Percentiles rank a stretch among this genome's conserved stretches.
Evolutionary conservation across 1,140 invertebrate species (phyloP).

Genomic region (Dinoponera quadriceps): DNA sequence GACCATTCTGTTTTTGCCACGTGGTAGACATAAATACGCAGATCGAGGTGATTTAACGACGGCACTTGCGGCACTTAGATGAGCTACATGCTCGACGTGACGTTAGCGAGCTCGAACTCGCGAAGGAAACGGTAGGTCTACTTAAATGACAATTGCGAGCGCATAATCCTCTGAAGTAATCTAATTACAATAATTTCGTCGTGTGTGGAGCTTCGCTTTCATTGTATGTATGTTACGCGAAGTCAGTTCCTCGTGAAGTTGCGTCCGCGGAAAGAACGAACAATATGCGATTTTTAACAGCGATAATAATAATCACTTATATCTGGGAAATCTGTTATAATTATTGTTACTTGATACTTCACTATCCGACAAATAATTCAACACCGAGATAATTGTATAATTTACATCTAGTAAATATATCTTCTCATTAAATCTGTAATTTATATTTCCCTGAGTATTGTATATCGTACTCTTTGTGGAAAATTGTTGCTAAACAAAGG

Average conservation of each 20-base stretch:
- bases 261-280: slow-evolving; percentile 8
- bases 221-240: slow-evolving; percentile 6
- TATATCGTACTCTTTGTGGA: neutral
- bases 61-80: slow-evolving; percentile 39
- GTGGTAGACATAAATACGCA: slow-evolving; percentile 43
- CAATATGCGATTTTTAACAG: slow-evolving; percentile 18
- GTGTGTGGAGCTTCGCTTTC: neutral
- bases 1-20: slow-evolving; percentile 32
- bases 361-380: slow-evolving; percentile 16
- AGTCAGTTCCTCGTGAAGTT: slow-evolving; percentile 13
- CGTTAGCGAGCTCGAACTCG: slow-evolving; percentile 4
- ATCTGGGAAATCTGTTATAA: slow-evolving; percentile 42
- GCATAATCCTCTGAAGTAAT: slow-evolving; percentile 41
- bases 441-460: neutral
- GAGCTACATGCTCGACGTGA: neutral
- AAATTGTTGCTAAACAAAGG: neutral
- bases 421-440: slow-evolving; percentile 16
- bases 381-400: neutral
- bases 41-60: slow-evolving; percentile 49
- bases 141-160: slow-evolving; percentile 22
- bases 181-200: slow-evolving; percentile 18
- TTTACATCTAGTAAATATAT: slow-evolving; percentile 8
- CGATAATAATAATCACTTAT: slow-evolving; percentile 37
- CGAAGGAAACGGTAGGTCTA: neutral
- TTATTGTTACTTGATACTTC: slow-evolving; percentile 40